These are phyloP conservation scores for Gryllus bimaculatus DNA, from an alignment of 1,140 invertebrate species.

Conservation along the genomic window DNA sequence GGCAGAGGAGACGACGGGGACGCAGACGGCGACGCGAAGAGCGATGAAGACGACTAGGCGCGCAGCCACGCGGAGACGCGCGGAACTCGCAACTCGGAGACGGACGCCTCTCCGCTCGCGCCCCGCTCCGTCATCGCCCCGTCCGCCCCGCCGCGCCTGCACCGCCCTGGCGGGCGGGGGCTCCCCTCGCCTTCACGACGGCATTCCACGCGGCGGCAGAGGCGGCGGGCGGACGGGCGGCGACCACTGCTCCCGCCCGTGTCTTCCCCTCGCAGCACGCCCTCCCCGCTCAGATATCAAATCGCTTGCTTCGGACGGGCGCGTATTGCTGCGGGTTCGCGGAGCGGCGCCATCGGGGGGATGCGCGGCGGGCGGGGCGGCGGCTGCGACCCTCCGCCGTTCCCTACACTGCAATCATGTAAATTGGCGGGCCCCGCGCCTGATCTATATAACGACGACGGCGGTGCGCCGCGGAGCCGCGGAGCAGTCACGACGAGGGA, in stretches of 20 bases:
- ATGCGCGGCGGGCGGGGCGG: background rate
- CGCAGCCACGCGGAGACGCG: too few species aligned
- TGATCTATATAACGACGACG: background rate
- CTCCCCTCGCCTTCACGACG: too few species aligned
- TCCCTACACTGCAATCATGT: background rate
- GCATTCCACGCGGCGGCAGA: too few species aligned
- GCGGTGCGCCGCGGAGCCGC: too few species aligned
- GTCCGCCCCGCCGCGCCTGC: too few species aligned
- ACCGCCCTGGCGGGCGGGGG: too few species aligned
- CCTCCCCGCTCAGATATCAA: background rate
- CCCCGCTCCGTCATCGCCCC: background rate
- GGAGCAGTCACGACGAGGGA: background rate
- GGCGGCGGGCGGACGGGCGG: too few species aligned
- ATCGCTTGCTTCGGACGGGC: background rate
- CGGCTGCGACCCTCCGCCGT: background rate
- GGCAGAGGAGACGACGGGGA: too few species aligned
- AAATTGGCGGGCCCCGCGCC: background rate
- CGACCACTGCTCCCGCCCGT: too few species aligned
- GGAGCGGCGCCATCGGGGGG: background rate
- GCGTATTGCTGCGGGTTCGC: background rate
- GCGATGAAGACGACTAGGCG: too few species aligned
- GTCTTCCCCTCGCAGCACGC: background rate
- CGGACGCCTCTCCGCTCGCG: background rate
- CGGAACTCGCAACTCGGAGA: background rate
- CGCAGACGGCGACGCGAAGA: too few species aligned